Evolutionary conservation across 2,797 vertebrate species (phyloP), one percentile per base, ranked within the genome.

Genomic region (Gorsachius magnificus): DNA sequence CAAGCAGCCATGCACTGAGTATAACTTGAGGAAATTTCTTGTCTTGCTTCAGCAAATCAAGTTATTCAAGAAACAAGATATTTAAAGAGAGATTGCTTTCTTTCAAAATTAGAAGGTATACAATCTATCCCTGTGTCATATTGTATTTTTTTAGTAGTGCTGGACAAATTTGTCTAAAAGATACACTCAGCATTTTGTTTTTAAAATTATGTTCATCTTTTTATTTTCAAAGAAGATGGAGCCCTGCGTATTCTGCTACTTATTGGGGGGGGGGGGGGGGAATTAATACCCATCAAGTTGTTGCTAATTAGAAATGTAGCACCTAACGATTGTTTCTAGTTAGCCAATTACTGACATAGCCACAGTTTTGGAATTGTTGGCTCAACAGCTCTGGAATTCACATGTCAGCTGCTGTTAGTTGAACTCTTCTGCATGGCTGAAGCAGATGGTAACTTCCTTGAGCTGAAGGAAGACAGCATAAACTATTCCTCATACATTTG

Each of bases 401-500:
- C 6, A 3, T 18, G 48, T 94, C 79, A 96, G 81, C 31, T 78
- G 77, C 63, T 63, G 8, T 54, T 41, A 91, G 33, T 4, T 77
- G 92, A 90, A 87, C 70, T 91, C 46, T 63, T 82, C 87, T 78
- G 17, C 41, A 71, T 74, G 60, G 68, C 43, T 78, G 76, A 94
- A 96, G 77, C 77, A 97, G 91, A 96, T 89, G 82, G 80, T 22
- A 25, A 82, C 66, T 94, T 93, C 69, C 57, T 89, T 94, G 50
- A 92, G 86, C 61, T 91, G 82, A 96, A 97, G 82, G 68, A 86
- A 96, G 93, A 54, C 19, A 89, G 43, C 56, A 69, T 48, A 75
- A 88, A 86, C 78, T 86, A 81, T 86, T 96, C 57, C 72, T 83
- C 16, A 1, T 51, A 22, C 28, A 31, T 57, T 93, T 94, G 25